Conservation (phyloP, 2,797 vertebrate species). For the Microctenopoma steveboyesi region DNA sequence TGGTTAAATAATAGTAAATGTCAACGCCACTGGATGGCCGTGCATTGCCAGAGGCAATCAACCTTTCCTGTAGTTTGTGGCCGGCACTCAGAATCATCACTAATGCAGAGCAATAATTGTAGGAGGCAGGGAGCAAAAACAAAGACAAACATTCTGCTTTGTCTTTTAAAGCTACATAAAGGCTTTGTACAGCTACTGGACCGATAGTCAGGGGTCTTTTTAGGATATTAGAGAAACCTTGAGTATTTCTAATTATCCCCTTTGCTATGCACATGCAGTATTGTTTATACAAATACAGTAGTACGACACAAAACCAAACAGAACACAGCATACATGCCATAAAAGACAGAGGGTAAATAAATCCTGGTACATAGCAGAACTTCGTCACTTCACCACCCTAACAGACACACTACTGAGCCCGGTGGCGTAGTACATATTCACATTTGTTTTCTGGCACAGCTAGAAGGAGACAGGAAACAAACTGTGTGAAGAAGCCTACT, state of each 20-base stretch:
- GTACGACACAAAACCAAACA: not conserved
- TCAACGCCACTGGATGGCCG: not conserved
- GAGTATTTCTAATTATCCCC: constrained; percentile 18
- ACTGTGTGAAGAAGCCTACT: not conserved
- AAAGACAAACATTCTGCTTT: constrained; percentile 7
- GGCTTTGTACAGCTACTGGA: not conserved
- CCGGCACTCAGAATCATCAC: constrained; percentile 7
- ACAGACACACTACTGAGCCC: too few species aligned
- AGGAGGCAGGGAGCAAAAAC: not conserved
- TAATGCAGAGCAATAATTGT: constrained; percentile 12
- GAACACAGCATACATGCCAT: not conserved
- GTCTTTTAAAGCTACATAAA: constrained; percentile 15
- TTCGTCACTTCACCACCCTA: too few species aligned
- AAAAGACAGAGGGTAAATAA: not conserved
- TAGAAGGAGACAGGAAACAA: not conserved
- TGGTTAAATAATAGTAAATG: constrained; percentile 11
- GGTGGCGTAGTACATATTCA: too few species aligned
- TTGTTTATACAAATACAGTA: too few species aligned
- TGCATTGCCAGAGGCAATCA: constrained; percentile 9
- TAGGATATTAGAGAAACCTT: constrained; percentile 12
- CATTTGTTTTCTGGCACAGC: constrained; percentile 2
- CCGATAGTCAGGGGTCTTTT: constrained; percentile 15
- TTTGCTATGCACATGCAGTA: not conserved
- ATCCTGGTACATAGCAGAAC: too few species aligned
- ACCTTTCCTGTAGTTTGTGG: not conserved